Conservation (phyloP, 2,888 invertebrate genomes). For the Desoria tigrina region DNA sequence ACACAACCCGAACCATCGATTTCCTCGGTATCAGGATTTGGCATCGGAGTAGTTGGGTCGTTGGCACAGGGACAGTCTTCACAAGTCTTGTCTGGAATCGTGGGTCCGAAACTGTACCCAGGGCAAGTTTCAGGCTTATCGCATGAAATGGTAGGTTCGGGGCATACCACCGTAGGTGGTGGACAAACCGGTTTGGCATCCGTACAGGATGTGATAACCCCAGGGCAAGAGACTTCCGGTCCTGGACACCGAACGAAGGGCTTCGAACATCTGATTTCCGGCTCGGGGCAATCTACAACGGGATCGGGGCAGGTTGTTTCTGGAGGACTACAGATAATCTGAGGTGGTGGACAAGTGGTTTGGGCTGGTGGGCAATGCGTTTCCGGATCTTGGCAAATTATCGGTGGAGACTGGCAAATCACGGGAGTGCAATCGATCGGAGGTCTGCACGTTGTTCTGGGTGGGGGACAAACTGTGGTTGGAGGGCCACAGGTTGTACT, state of each 20-base stretch:
- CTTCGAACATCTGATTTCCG: neutral
- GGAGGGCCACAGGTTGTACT: neutral
- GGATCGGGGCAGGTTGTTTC: constrained; percentile 1
- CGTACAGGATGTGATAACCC: neutral
- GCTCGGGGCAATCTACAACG: neutral
- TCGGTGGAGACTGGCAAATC: neutral
- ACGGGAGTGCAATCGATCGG: constrained; percentile 4
- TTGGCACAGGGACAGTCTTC: no score
- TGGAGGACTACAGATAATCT: neutral
- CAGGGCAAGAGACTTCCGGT: neutral
- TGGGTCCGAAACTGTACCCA: no score
- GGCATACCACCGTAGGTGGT: neutral
- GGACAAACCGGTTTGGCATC: neutral
- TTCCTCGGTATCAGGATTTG: no score
- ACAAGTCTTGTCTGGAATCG: no score
- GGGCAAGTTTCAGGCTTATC: no score
- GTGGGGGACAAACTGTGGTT: neutral
- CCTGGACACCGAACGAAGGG: neutral
- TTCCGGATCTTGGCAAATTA: neutral
- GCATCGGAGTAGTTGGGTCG: no score
- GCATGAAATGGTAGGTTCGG: neutral
- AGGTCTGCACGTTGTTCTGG: neutral
- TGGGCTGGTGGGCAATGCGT: neutral
- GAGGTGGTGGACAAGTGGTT: neutral
- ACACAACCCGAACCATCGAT: no score